Conservation (phyloP, 1,140 invertebrate species). For the Limonius californicus region DNA sequence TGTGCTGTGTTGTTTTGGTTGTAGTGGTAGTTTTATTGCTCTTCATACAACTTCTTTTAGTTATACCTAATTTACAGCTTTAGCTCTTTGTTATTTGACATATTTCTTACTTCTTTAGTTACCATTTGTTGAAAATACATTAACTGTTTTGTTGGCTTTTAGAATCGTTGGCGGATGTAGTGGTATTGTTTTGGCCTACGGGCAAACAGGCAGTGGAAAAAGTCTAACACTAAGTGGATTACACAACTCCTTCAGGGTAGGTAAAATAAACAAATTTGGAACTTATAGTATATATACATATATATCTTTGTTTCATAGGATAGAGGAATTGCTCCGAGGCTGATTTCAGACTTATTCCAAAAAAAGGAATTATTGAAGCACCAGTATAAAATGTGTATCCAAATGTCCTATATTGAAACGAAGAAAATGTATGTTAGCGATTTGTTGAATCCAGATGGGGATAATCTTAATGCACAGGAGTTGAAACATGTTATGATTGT, state of each 20-base stretch:
- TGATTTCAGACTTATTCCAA: conserved; percentile 27
- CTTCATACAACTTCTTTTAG: too few relatives aligned
- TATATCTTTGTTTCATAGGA: too few relatives aligned
- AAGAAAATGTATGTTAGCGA: conserved; percentile 29
- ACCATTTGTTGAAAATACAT: too few relatives aligned
- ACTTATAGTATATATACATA: too few relatives aligned
- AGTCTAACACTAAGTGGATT: conserved; percentile 37
- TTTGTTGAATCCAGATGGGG: conserved; percentile 29
- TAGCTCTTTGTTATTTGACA: too few relatives aligned
- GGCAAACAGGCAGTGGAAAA: conserved; percentile 40
- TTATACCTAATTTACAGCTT: too few relatives aligned
- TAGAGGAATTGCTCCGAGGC: conserved; percentile 35
- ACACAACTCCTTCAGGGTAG: conserved; percentile 34
- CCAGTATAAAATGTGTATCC: conserved; percentile 31
- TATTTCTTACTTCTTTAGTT: background rate
- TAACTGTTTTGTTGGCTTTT: conserved; percentile 15
- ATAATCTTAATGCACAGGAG: conserved; percentile 11
- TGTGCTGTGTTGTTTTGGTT: too few relatives aligned
- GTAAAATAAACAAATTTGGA: conserved; percentile 11
- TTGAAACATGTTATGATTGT: conserved; percentile 22
- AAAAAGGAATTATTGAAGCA: conserved; percentile 26
- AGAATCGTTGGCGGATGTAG: conserved; percentile 33
- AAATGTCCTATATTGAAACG: conserved; percentile 38
- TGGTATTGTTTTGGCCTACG: conserved; percentile 31
- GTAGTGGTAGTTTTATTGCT: too few relatives aligned